Conservation (phyloP, 2,797 vertebrate species). For the Tokudaia tokunoshimensis region DNA sequence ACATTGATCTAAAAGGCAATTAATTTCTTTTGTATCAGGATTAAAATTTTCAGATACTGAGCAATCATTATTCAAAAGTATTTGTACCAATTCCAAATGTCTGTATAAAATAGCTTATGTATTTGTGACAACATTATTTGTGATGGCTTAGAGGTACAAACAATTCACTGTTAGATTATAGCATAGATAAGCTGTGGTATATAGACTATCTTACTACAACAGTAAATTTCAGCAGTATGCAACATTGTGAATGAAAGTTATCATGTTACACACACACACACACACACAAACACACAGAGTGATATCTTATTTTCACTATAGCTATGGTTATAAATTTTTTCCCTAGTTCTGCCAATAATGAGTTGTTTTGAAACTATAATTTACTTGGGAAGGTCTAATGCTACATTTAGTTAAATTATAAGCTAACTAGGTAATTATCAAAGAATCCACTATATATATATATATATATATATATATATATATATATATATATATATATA, state of each 20-base stretch:
- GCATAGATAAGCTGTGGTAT: neutral
- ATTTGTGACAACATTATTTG: neutral
- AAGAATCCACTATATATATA: neutral
- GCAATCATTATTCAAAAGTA: too few species aligned
- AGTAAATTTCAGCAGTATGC: neutral
- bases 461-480: neutral
- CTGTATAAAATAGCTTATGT: neutral
- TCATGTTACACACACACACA: too few species aligned
- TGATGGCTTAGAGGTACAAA: neutral
- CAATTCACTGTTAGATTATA: neutral
- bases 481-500: too few species aligned
- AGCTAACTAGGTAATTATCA: neutral
- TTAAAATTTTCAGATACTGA: too few species aligned
- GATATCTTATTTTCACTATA: neutral
- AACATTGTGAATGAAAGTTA: neutral
- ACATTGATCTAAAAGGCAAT: neutral
- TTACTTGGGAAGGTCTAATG: neutral
- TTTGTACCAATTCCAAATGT: too few species aligned
- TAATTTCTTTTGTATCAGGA: too few species aligned
- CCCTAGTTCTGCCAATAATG: neutral
- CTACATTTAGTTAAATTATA: neutral
- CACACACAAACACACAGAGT: too few species aligned
- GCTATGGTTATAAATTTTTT: neutral
- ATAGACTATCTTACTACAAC: neutral
- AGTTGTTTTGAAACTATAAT: neutral